Evolutionary conservation across 1,140 invertebrate genomes (phyloP).

Genomic region (Eupristina koningsbergeri): DNA sequence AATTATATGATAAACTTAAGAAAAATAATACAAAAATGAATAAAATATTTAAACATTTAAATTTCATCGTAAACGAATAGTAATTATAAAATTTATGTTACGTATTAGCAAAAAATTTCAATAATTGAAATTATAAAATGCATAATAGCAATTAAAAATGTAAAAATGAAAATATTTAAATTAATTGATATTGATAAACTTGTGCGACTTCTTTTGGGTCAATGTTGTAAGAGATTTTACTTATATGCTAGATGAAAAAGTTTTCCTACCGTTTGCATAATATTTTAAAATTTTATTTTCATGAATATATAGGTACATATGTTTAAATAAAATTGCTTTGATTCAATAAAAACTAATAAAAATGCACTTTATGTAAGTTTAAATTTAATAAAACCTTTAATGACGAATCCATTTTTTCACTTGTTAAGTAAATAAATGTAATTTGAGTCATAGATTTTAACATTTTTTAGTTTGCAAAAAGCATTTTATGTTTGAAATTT

Average conservation of each 20-base stretch:
- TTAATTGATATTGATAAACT: too few species aligned
- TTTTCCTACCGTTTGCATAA: background rate
- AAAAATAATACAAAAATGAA: too few species aligned
- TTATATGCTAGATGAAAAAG: background rate
- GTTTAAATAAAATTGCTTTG: background rate
- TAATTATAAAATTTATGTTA: too few species aligned
- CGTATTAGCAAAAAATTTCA: too few species aligned
- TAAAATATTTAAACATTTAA: too few species aligned
- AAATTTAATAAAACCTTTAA: background rate
- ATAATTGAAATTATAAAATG: too few species aligned
- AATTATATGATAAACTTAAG: too few species aligned
- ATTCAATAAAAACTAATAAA: background rate
- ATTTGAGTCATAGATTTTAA: background rate
- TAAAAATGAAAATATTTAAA: too few species aligned
- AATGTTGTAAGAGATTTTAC: conserved; percentile 22
- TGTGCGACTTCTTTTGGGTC: too few species aligned
- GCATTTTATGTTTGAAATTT: conserved; percentile 1
- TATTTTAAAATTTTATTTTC: background rate
- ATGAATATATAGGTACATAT: background rate
- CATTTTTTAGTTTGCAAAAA: background rate
- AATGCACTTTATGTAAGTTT: background rate
- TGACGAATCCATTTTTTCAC: background rate
- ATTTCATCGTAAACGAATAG: too few species aligned
- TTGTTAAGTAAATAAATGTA: background rate
- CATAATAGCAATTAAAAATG: too few species aligned